Evolutionary conservation across 2,888 invertebrate genomes (phyloP).

Genomic region (Watsonalla binaria): DNA sequence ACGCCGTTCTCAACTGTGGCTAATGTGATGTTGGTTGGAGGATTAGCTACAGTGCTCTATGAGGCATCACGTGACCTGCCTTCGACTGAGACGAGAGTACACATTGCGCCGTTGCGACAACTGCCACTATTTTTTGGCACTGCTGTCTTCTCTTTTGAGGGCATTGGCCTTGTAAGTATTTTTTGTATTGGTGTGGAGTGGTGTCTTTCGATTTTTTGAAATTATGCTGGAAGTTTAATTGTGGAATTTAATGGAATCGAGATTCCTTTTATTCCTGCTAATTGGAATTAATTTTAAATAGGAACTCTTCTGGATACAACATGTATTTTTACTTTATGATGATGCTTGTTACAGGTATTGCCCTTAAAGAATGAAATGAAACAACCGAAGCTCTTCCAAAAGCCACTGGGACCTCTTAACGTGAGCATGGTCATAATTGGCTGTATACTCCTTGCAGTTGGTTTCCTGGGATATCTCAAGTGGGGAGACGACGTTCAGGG

Average conservation of each 20-base stretch:
- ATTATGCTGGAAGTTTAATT: no score
- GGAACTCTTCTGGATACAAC: no score
- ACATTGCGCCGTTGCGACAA: slow-evolving; percentile 79
- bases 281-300: no score
- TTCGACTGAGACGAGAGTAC: slow-evolving; percentile 75
- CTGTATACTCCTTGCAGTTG: slow-evolving; percentile 86
- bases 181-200: background rate
- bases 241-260: no score
- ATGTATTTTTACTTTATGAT: background rate
- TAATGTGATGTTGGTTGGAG: slow-evolving; percentile 88
- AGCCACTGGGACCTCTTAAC: slow-evolving; percentile 90
- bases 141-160: slow-evolving; percentile 97
- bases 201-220: no score
- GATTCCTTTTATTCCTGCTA: no score
- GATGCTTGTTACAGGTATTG: slow-evolving; percentile 82
- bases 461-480: slow-evolving; percentile 92
- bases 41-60: slow-evolving; percentile 87
- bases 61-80: slow-evolving; percentile 87
- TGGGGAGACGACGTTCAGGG: slow-evolving; percentile 90
- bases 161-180: slow-evolving; percentile 88
- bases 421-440: slow-evolving; percentile 92
- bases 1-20: slow-evolving; percentile 96
- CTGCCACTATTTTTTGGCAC: slow-evolving; percentile 97
- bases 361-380: slow-evolving; percentile 96
- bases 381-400: slow-evolving; percentile 86